Evolutionary conservation across 2,797 vertebrate species (phyloP).

Genomic region (Oreortyx pictus): DNA sequence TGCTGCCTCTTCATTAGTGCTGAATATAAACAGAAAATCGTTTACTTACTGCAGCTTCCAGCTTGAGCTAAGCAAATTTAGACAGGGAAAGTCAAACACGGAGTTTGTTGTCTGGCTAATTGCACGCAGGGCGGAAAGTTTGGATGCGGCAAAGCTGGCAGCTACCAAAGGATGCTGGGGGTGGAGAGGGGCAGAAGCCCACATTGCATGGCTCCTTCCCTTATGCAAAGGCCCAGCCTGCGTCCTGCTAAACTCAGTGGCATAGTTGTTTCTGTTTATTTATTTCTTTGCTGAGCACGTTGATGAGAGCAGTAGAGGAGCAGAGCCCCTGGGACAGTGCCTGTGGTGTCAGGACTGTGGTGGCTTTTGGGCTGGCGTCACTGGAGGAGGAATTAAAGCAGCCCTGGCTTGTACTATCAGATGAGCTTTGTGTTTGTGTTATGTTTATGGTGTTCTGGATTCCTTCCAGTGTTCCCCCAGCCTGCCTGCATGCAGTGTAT

Average conservation of each 20-base stretch:
- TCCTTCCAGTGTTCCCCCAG: background rate
- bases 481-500: too few species aligned
- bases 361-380: background rate
- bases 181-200: background rate
- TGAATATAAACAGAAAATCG: conserved; percentile 68
- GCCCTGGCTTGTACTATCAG: background rate
- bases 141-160: background rate
- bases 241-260: background rate
- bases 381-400: background rate
- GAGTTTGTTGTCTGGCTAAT: conserved; percentile 62
- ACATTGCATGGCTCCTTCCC: background rate
- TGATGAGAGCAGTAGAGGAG: background rate
- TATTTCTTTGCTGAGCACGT: fast-evolving
- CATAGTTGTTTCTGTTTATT: background rate
- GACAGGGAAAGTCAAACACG: conserved; percentile 72
- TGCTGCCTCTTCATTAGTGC: conserved; percentile 70
- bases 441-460: background rate
- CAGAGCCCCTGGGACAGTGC: background rate
- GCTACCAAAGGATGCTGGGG: too few species aligned
- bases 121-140: conserved; percentile 37
- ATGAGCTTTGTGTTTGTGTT: background rate
- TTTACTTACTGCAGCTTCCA: conserved; percentile 65
- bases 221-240: background rate
- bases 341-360: background rate
- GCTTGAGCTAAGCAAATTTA: conserved; percentile 71